Evolutionary conservation across 2,888 invertebrate genomes (phyloP), one percentile per base, ranked within the genome.

Genomic region (Rambutsinella grinnellia): DNA sequence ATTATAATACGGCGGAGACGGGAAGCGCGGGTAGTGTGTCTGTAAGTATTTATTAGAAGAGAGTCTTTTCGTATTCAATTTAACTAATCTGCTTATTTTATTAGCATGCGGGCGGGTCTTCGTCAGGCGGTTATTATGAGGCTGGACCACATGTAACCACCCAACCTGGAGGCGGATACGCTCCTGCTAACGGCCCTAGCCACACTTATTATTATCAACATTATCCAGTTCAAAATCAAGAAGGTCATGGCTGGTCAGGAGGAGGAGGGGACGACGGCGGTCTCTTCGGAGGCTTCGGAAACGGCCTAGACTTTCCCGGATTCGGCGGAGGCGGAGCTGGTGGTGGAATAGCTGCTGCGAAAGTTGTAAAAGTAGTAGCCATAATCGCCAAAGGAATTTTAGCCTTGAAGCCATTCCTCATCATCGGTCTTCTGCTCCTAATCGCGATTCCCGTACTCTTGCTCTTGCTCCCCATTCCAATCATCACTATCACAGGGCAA

Each of bases 131-230:
- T 13, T 61, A 46, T 28, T 69, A 53, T 19, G 69, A 69, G 13
- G 53, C 28, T 23, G 24, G 46, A 5, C 21, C 57, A 6, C 28
- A 26, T 2, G 17, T 28, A 17, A 13, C 6, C 3, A 15, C 8
- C 3, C n/a, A 10, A 3, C 28, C 28, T 19, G 15, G 28, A 8
- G 56, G 27, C 3, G 24, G 56, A 13, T 26, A 56, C 13, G 49
- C 17, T 17, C 2, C 23, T 0, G 24, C 49, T 28, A 58, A 76
- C 1, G 68, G 67, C 3, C 74, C 78, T 0, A 49, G 79, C 0
- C 79, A 82, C 51, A 71, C 81, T 13, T 81, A 82, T 62, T 79
- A 79, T 61, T 82, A 83, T 68, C 76, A 80, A 21, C 83, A 83
- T 24, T 80, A 80, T 53, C 81, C 83, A 8, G 27, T 36, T 2